phyloP scores from a whole-genome alignment of 2,797 vertebrate species.

The Sebastes miniatus region DNA sequence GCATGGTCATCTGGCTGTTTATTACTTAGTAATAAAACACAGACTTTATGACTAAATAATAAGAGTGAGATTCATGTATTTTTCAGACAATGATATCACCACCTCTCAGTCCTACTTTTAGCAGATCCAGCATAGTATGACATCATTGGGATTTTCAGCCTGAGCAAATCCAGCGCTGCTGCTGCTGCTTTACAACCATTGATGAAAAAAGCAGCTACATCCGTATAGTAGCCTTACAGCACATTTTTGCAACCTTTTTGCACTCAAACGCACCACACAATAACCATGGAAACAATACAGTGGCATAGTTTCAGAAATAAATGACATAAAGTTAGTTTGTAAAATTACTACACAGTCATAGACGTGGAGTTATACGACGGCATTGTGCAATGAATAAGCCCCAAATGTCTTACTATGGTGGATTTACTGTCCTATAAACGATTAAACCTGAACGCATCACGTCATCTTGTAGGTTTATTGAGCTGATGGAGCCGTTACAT shows the following conservation, averaged over 20 bases:
- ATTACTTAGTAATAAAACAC: conserved; percentile 25
- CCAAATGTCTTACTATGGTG: neutral
- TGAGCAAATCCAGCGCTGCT: conserved; percentile 59
- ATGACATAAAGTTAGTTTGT: conserved; percentile 63
- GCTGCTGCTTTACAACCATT: conserved; percentile 74
- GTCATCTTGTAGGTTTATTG: conserved; percentile 39
- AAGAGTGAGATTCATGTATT: neutral
- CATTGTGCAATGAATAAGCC: neutral
- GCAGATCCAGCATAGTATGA: conserved; percentile 76
- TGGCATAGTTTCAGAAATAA: neutral
- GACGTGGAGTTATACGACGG: neutral
- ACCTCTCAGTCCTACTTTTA: conserved; percentile 59
- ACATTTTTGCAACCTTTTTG: conserved; percentile 2
- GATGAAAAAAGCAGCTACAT: conserved; percentile 70
- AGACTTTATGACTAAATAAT: neutral
- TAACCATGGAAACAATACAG: neutral
- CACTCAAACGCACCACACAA: conserved; percentile 16
- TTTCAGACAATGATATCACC: conserved; percentile 36
- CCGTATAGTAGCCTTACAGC: conserved; percentile 45
- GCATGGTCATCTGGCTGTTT: conserved; percentile 45
- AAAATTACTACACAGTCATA: conserved; percentile 10
- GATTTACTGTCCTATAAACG: neutral
- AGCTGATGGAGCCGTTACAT: conserved; percentile 13
- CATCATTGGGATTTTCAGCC: conserved; percentile 79
- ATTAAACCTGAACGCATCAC: conserved; percentile 34